Evolutionary conservation across 2,888 invertebrate genomes (phyloP), one percentile per base, ranked within the genome.

Genomic region (Imbricaverruca yamaguchii): DNA sequence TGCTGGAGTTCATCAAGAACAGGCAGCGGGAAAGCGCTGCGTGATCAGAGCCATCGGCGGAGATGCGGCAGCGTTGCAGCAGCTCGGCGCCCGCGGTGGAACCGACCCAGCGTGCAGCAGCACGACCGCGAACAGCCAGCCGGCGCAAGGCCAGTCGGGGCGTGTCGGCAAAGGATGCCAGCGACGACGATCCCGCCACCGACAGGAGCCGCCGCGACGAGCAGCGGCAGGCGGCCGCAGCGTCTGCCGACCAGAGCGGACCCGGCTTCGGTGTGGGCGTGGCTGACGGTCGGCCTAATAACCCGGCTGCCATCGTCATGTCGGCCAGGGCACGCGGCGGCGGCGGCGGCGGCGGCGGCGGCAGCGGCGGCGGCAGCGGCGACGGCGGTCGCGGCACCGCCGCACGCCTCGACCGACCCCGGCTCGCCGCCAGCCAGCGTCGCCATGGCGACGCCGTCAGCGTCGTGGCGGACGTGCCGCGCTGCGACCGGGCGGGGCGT

Each of bases 11-110:
- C 10, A 55, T 74, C 10, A 74, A 55, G 74, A 74, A 15, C 74
- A 74, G 74, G 55, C 74, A 18, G 9, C 74, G 74, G 15, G 74
- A 74, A 55, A 21, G 15, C 18, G 15, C 55, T 74, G 53, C 74
- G 74, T 2, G 74, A 53, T 0, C 55, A 74, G 53, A 10, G 55
- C 74, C 11, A 55, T 55, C 55, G 74, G 55, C 21, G 74, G 55
- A 74, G 74, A 18, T 74, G 74, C 74, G 55, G 74, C 55, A 55
- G 55, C 74, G 74, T 21, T 74, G 74, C 53, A 74, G 74, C 74
- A 74, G 74, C 55, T 74, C n/a, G n/a, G n/a, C n/a, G n/a, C n/a
- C n/a, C n/a, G n/a, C n/a, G n/a, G n/a, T n/a, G 55, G 21, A 53
- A 53, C 53, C 74, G 74, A 21, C 74, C 74, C 55, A 74, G 55